phyloP scores from a whole-genome alignment of 2,888 invertebrate species.

The Thymelicus lineola region DNA sequence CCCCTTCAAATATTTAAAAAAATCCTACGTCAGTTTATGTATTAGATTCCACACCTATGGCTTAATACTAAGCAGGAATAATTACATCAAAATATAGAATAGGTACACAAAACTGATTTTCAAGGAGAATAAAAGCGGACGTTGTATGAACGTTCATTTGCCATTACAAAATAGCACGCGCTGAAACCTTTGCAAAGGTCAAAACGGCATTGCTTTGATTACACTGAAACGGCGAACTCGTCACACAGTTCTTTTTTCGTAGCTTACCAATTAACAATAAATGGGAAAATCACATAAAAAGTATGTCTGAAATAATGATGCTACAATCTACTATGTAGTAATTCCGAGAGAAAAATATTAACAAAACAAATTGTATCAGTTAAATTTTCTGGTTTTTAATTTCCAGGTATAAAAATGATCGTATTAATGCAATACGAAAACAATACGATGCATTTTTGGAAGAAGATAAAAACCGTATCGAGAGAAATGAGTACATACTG shows the following conservation, averaged over 20 bases:
- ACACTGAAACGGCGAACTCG: conserved; percentile 49
- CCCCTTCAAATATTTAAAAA: too few species aligned
- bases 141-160: conserved; percentile 55
- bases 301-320: conserved; percentile 48
- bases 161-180: conserved; percentile 49
- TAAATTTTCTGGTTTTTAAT: conserved; percentile 12
- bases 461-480: conserved; percentile 77
- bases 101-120: neutral
- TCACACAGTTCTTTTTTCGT: neutral
- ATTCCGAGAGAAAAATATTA: neutral
- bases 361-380: too few species aligned
- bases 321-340: neutral
- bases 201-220: conserved; percentile 73
- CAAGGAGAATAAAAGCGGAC: neutral
- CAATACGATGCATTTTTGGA: conserved; percentile 77
- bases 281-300: conserved; percentile 76
- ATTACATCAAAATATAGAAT: too few species aligned
- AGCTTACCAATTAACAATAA: conserved; percentile 37
- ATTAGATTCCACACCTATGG: too few species aligned
- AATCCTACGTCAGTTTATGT: too few species aligned
- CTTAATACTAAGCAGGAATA: too few species aligned
- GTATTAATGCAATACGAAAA: conserved; percentile 68
- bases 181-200: conserved; percentile 73
- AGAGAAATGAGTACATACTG: conserved; percentile 76
- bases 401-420: conserved; percentile 70